A percentile compares a stretch with the other conserved stretches of the same genome.
Evolutionary conservation across 2,888 invertebrate species (phyloP).

Genomic region (Rhagium mordax): DNA sequence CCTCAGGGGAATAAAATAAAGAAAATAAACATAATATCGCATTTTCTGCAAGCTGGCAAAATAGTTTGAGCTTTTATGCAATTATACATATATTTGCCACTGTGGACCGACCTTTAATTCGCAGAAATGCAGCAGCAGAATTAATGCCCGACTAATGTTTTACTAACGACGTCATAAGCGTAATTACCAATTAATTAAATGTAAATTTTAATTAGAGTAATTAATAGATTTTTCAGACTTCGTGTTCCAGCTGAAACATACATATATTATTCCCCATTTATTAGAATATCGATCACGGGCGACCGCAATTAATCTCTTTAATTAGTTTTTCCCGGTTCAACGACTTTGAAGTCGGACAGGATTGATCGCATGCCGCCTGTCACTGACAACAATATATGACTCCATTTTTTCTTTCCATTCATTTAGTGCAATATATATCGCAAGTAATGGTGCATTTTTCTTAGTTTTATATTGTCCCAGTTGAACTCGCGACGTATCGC

Average conservation of each 20-base stretch:
- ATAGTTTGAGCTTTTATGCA: no score
- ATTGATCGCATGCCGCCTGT: constrained; percentile 67
- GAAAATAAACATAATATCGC: no score
- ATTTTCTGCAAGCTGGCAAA: no score
- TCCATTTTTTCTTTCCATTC: constrained; percentile 44
- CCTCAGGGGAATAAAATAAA: no score
- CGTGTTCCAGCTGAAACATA: constrained; percentile 20
- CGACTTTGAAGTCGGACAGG: constrained; percentile 65
- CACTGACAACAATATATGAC: constrained; percentile 65
- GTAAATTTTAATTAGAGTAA: constrained; percentile 33
- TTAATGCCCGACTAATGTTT: constrained; percentile 2
- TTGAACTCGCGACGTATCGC: background rate
- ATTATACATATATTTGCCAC: no score
- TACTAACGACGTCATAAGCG: constrained; percentile 18
- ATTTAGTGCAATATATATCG: constrained; percentile 30
- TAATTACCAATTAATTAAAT: constrained; percentile 31
- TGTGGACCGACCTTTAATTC: background rate
- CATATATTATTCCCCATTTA: constrained; percentile 54
- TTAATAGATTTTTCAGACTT: constrained; percentile 32
- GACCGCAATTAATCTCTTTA: constrained; percentile 68
- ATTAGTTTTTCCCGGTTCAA: constrained; percentile 68
- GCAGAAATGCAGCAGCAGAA: background rate
- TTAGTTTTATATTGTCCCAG: constrained; percentile 17
- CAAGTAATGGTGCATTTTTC: constrained; percentile 28
- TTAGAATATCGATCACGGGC: constrained; percentile 64